A percentile compares a stretch with the other conserved stretches of the same genome.
phyloP scores from a whole-genome alignment of 2,888 invertebrate species.

The Drosophila mimica region DNA sequence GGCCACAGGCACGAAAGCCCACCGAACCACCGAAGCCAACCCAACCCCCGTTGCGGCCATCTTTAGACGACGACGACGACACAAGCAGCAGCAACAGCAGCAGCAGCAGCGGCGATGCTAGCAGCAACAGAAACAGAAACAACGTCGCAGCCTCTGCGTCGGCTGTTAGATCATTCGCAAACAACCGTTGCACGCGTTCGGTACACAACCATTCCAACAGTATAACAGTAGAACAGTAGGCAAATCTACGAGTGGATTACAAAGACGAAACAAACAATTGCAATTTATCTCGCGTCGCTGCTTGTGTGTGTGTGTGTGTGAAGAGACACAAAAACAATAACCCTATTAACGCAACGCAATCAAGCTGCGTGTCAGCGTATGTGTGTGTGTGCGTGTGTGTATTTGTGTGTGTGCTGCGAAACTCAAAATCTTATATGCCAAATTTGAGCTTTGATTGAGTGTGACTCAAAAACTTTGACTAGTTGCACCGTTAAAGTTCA shows the following conservation, averaged over 20 bases:
- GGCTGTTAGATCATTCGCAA: slow-evolving; percentile 83
- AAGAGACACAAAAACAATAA: slow-evolving; percentile 27
- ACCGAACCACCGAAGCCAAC: slow-evolving; percentile 41
- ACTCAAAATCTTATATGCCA: slow-evolving; percentile 68
- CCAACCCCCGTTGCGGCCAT: slow-evolving; percentile 70
- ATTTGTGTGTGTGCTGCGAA: slow-evolving; percentile 15
- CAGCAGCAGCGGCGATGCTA: slow-evolving; percentile 18
- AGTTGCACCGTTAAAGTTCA: slow-evolving; percentile 45
- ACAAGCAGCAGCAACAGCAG: slow-evolving; percentile 13
- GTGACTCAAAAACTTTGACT: slow-evolving; percentile 62
- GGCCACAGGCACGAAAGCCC: slow-evolving; percentile 35
- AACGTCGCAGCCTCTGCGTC: slow-evolving; percentile 63
- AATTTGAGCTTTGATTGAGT: slow-evolving; percentile 83
- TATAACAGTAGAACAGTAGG: slow-evolving; percentile 39
- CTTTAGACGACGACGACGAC: slow-evolving; percentile 45
- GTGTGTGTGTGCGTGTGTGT: slow-evolving; percentile 18
- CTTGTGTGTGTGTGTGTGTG: slow-evolving; percentile 2
- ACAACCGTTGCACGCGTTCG: slow-evolving; percentile 77
- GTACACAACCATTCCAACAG: slow-evolving; percentile 49
- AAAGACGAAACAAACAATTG: slow-evolving; percentile 50
- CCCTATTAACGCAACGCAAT: slow-evolving; percentile 28
- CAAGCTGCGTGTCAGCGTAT: slow-evolving; percentile 35
- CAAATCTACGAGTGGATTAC: slow-evolving; percentile 45
- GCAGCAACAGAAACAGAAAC: slow-evolving; percentile 45
- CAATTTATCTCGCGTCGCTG: slow-evolving; percentile 33